Base-by-base conservation (phyloP, 2,888 invertebrate genomes). In the Busseola fusca region DNA sequence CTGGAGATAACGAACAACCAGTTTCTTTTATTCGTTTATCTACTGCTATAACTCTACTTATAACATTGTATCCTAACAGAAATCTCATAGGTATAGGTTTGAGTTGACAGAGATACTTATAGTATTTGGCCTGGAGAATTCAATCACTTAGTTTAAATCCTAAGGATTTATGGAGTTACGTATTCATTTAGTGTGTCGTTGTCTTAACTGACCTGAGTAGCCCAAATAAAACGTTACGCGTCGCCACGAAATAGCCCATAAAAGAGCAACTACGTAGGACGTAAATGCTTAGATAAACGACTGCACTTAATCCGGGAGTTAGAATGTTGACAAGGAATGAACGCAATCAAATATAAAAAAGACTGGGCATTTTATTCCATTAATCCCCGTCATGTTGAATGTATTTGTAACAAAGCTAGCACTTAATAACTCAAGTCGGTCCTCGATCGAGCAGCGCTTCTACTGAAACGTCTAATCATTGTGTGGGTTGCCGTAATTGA, bases 401-500 rank as follows among this genome's bases (percentile, higher is more conserved):
- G 91, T 93, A 92, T 93, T 93, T 93, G 93, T 93, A 93, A 95
- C 94, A 95, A 93, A 93, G 93, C 92, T 92, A 92, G 91, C 93
- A 92, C 94, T 94, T 94, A 93, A 94, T 94, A 94, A 93, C 89
- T 93, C 91, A 91, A 91, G 91, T 91, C 86, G 86, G 86, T 84
- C 87, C 87, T 89, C 89, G 91, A 93, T 92, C 90, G 91, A 89
- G 91, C 89, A 88, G 89, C 88, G 89, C 89, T 89, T 86, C 91
- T 87, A 91, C 92, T 94, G 93, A 92, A 93, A 92, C 92, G 91
- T 93, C 93, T 94, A 94, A 94, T 94, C 93, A 94, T 93, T 92
- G 94, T 94, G 95, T 94, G 93, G 94, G 94, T 90, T 90, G 94
- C 87, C 89, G 92, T 94, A 94, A 94, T 95, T 95, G 94, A 93